phyloP scores from a whole-genome alignment of 2,888 invertebrate species.

The Globia sparganii region DNA sequence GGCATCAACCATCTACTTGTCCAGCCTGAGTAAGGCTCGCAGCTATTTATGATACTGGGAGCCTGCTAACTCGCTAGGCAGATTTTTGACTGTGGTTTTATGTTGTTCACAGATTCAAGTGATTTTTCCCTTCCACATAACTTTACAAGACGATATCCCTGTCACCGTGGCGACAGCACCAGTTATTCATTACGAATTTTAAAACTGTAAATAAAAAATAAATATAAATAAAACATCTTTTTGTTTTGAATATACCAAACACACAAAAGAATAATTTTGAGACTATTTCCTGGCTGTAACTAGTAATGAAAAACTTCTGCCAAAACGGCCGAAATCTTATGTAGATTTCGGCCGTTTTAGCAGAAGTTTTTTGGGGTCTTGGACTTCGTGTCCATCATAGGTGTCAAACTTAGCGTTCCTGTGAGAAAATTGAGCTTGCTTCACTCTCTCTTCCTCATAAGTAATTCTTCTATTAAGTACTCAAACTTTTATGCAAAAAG shows the following conservation, averaged over 20 bases:
- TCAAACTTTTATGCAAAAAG: background rate
- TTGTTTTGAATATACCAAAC: background rate
- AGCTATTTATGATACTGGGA: too few species aligned
- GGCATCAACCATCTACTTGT: background rate
- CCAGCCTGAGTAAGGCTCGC: background rate
- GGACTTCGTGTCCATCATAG: too few species aligned
- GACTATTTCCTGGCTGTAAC: background rate
- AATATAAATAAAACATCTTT: background rate
- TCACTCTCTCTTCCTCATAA: background rate
- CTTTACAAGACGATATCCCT: constrained; percentile 76
- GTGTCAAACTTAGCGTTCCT: too few species aligned
- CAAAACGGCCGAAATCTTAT: background rate
- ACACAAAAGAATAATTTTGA: background rate
- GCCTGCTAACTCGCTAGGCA: background rate
- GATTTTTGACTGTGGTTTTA: background rate
- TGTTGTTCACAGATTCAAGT: constrained; percentile 75
- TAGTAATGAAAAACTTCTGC: too few species aligned
- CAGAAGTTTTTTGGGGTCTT: background rate
- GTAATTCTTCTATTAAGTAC: too few species aligned
- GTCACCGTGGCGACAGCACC: constrained; percentile 77
- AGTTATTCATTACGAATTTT: constrained; percentile 77
- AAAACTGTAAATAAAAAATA: background rate
- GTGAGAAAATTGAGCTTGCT: background rate
- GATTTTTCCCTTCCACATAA: constrained; percentile 75
- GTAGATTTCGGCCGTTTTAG: too few species aligned